phyloP scores from a whole-genome alignment of 2,888 invertebrate species.

The Drosophila mercatorum region DNA sequence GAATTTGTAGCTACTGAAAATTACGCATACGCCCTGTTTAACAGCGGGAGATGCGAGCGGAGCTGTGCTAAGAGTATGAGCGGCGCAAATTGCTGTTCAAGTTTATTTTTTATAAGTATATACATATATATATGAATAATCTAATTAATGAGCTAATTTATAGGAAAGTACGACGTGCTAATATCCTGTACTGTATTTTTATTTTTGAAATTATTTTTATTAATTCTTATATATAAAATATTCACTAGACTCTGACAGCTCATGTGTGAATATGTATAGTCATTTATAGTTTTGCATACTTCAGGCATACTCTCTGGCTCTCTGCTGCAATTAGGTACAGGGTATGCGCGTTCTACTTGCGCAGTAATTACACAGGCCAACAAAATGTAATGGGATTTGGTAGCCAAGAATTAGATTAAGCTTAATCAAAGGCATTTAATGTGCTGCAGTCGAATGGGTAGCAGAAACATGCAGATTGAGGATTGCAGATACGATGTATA shows the following conservation, averaged over 20 bases:
- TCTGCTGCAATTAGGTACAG: neutral
- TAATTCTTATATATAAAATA: no score
- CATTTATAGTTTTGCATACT: neutral
- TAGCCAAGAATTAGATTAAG: neutral
- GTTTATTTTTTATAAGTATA: neutral
- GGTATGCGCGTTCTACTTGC: neutral
- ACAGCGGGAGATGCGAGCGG: neutral
- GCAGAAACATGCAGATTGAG: no score
- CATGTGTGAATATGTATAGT: no score
- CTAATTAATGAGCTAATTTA: neutral
- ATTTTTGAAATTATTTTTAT: no score
- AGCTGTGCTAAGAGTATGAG: no score
- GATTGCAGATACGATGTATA: no score
- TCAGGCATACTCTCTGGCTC: neutral
- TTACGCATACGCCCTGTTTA: constrained; percentile 18
- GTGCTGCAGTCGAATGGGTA: neutral
- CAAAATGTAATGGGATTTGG: constrained; percentile 3
- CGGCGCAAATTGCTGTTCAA: neutral
- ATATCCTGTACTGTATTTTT: neutral
- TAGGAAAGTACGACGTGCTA: neutral
- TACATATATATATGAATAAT: neutral
- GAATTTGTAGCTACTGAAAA: neutral
- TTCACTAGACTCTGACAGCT: no score
- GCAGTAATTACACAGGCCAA: neutral
- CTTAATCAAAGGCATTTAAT: neutral